phyloP scores from a whole-genome alignment of 2,888 invertebrate genomes.

The Noctua janthe region DNA sequence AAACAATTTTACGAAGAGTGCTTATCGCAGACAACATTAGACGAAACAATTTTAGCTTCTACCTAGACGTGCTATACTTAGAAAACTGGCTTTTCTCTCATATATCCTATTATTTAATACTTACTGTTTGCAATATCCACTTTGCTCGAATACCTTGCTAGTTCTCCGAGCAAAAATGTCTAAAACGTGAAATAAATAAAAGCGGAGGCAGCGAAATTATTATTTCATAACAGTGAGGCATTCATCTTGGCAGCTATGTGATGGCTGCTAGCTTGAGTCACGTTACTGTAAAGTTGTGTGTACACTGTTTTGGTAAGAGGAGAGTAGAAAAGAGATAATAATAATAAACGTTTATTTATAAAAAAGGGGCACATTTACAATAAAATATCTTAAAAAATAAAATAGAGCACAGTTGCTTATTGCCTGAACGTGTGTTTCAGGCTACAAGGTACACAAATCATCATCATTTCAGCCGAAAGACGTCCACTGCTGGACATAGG shows the following conservation, averaged over 20 bases:
- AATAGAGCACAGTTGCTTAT: too few species aligned
- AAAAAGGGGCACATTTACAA: too few species aligned
- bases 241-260: constrained; percentile 45
- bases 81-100: not conserved
- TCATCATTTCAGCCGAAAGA: too few species aligned
- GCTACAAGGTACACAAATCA: too few species aligned
- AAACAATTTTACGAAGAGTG: not conserved
- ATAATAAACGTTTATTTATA: too few species aligned
- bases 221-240: constrained; percentile 44
- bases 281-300: constrained; percentile 18
- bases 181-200: constrained; percentile 54
- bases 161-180: constrained; percentile 23
- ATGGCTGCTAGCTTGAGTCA: constrained; percentile 5
- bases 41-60: not conserved
- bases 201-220: constrained; percentile 39
- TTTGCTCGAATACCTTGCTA: constrained; percentile 12
- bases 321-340: not conserved
- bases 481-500: too few species aligned
- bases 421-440: too few species aligned
- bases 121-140: constrained; percentile 45
- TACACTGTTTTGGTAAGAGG: constrained; percentile 7
- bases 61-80: not conserved
- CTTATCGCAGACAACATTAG: not conserved
- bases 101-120: constrained; percentile 19
- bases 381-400: too few species aligned